Conservation (phyloP, 2,888 invertebrate genomes). For the Caenorhabditis imperialis region DNA sequence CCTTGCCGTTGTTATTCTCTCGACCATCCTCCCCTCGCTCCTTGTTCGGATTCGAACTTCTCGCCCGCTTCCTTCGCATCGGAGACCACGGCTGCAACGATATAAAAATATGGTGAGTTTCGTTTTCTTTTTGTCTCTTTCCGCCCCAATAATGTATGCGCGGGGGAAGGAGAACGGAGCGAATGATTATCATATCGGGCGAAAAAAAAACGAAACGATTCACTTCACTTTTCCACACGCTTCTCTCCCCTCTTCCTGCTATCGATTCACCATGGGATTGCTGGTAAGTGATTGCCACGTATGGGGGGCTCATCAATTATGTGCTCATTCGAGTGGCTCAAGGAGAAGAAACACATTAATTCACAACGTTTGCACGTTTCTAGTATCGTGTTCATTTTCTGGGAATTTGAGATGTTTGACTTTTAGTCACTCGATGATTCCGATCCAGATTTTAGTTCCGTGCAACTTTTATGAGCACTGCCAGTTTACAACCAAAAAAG, state of each 20-base stretch:
- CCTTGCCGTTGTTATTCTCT: constrained; percentile 34
- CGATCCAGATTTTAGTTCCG: no score
- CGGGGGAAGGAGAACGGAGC: constrained; percentile 12
- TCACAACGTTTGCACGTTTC: constrained; percentile 9
- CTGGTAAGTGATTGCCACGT: constrained; percentile 40
- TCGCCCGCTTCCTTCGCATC: constrained; percentile 51
- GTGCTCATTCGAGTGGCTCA: constrained; percentile 16
- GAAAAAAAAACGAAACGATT: constrained; percentile 13
- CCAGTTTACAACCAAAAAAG: no score
- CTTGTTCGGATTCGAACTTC: constrained; percentile 48
- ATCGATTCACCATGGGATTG: constrained; percentile 32
- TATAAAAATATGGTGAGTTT: constrained; percentile 1
- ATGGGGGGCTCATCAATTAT: constrained; percentile 34
- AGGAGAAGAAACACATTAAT: constrained; percentile 16
- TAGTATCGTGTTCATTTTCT: neutral
- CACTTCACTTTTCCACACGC: constrained; percentile 7
- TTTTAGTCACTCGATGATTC: no score
- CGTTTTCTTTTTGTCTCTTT: constrained; percentile 9
- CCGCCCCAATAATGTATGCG: constrained; percentile 37
- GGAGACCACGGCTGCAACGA: constrained; percentile 57
- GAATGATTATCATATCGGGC: constrained; percentile 37
- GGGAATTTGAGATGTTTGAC: neutral
- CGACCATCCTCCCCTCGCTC: neutral
- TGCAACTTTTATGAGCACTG: no score
- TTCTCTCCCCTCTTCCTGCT: constrained; percentile 15